These are phyloP conservation scores for Monoplex corrugatus DNA, from an alignment of 2,888 invertebrate species.

Conservation along the genomic window DNA sequence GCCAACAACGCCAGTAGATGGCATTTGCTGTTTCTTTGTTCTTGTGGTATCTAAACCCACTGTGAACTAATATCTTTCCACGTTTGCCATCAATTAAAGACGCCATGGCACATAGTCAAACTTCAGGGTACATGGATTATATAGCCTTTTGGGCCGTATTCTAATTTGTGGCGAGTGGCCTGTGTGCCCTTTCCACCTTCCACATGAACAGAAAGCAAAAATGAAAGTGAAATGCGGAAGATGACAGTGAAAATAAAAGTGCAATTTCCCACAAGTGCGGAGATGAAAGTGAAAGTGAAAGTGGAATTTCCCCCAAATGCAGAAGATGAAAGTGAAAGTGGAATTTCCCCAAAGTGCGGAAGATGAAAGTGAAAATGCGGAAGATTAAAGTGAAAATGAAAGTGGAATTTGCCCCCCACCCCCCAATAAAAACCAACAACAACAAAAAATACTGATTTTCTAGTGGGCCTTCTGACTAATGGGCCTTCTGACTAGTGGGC, in stretches of 20 bases:
- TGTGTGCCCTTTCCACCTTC: neutral
- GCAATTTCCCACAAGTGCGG: neutral
- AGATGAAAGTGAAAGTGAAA: neutral
- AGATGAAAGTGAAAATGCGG: neutral
- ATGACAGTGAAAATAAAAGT: neutral
- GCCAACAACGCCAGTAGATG: conserved; percentile 7
- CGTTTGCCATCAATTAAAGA: conserved; percentile 13
- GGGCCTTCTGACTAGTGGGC: neutral
- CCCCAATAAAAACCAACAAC: neutral
- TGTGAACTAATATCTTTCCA: neutral
- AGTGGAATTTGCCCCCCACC: neutral
- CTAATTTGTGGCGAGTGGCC: too few species aligned
- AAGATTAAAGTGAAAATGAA: neutral
- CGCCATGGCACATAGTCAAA: conserved; percentile 2
- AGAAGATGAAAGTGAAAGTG: neutral
- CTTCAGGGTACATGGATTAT: conserved; percentile 2
- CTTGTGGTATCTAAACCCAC: conserved; percentile 13
- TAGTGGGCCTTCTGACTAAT: neutral
- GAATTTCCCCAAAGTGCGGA: neutral
- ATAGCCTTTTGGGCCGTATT: neutral
- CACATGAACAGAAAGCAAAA: conserved; percentile 8
- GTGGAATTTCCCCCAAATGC: neutral
- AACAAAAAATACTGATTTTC: conserved; percentile 10
- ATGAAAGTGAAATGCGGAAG: neutral
- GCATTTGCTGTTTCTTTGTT: conserved; percentile 6